Conservation (phyloP, 2,113 vertebrate species). For the Triplophysa rosa region DNA sequence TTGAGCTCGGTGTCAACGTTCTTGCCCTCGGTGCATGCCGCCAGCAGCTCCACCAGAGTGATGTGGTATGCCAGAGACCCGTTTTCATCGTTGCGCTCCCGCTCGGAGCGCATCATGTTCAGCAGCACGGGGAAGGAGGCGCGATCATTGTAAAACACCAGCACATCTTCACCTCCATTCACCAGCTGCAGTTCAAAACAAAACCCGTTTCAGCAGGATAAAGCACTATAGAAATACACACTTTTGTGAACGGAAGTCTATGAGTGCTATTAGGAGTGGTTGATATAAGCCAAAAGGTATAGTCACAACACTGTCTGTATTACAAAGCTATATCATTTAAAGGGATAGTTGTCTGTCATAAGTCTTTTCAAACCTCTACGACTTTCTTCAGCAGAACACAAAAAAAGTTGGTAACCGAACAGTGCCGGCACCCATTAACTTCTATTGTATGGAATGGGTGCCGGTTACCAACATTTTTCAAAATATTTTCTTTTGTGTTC, state of each 20-base stretch:
- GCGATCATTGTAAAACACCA: constrained; percentile 98
- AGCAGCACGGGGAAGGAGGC: constrained; percentile 89
- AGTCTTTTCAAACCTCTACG: too few species aligned
- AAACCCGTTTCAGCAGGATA: not conserved
- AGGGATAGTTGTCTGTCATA: too few species aligned
- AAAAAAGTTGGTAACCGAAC: too few species aligned
- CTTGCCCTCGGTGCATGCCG: constrained; percentile 96
- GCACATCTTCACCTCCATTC: constrained; percentile 92
- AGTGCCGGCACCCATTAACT: too few species aligned
- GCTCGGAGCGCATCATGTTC: constrained; percentile 91
- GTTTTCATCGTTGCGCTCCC: constrained; percentile 84
- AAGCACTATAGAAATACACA: not conserved
- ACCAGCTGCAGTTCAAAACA: constrained; percentile 78
- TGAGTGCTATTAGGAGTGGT: too few species aligned
- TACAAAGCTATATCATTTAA: too few species aligned
- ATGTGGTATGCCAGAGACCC: constrained; percentile 95
- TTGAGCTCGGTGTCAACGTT: constrained; percentile 98
- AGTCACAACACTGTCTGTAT: too few species aligned
- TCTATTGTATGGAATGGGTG: too few species aligned
- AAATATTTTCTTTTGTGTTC: too few species aligned
- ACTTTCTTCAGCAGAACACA: too few species aligned
- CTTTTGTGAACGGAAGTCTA: not conserved
- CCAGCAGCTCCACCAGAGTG: constrained; percentile 92
- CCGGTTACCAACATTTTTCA: too few species aligned
- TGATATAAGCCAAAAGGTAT: too few species aligned